A percentile compares a stretch with the other conserved stretches of the same genome.
Conservation (phyloP, 2,113 vertebrate species). For the Amblyopsis rosae region DNA sequence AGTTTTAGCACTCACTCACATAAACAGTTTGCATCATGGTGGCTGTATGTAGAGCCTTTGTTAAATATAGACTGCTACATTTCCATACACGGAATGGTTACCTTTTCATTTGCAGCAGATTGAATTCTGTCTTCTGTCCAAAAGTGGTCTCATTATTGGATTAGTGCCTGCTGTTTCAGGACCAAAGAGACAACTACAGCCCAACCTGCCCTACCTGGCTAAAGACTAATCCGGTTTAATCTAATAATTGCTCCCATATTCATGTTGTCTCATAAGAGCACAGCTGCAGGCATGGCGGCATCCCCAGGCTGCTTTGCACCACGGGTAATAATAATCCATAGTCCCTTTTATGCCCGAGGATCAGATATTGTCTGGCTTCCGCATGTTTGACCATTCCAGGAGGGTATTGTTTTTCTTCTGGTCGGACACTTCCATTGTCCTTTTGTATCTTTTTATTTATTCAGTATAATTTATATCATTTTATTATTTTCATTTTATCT, state of each 20-base stretch:
- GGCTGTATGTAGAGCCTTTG: conserved; percentile 30
- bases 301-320: conserved; percentile 45
- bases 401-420: conserved; percentile 29
- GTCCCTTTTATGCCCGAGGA: conserved; percentile 34
- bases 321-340: conserved; percentile 42
- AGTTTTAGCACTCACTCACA: conserved; percentile 41
- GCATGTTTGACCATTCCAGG: conserved; percentile 33
- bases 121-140: conserved; percentile 32
- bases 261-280: conserved; percentile 36
- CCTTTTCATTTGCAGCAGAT: conserved; percentile 14
- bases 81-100: conserved; percentile 7
- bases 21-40: conserved; percentile 43
- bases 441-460: background rate
- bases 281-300: conserved; percentile 49
- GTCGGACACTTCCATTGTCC: background rate
- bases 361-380: conserved; percentile 25
- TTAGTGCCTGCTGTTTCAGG: conserved; percentile 44
- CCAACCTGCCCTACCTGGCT: conserved; percentile 49
- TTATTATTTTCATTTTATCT: too few species aligned
- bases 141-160: conserved; percentile 58
- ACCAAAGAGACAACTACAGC: conserved; percentile 36
- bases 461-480: too few species aligned
- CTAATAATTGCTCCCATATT: conserved; percentile 70
- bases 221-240: conserved; percentile 64
- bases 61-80: conserved; percentile 21